These are phyloP conservation scores for Hetaerina titia DNA, from an alignment of 2,888 invertebrate species.

Conservation along the genomic window DNA sequence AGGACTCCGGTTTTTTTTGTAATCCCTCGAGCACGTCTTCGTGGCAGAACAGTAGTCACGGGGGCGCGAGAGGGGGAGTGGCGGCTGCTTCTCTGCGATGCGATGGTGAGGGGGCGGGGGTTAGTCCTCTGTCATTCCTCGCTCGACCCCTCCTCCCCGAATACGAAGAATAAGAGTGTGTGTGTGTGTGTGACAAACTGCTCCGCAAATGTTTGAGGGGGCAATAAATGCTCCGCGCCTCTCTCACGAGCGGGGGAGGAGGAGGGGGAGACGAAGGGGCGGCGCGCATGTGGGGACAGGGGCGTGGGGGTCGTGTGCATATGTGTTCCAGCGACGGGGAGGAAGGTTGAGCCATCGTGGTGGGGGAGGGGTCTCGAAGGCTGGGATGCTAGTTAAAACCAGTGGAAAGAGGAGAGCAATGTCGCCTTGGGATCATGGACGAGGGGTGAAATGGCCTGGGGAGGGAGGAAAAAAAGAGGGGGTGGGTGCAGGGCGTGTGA, in stretches of 20 bases:
- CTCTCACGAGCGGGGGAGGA: not conserved
- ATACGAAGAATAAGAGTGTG: not conserved
- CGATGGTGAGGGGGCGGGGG: not conserved
- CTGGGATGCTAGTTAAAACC: no score
- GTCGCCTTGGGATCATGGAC: constrained; percentile 49
- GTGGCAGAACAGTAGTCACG: not conserved
- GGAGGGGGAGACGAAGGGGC: not conserved
- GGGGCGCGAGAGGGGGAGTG: not conserved
- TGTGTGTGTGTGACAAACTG: constrained; percentile 15
- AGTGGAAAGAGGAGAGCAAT: constrained; percentile 1
- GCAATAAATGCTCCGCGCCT: constrained; percentile 24
- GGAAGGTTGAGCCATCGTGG: no score
- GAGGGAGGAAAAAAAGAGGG: not conserved
- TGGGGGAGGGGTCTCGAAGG: no score
- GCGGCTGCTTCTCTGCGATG: not conserved
- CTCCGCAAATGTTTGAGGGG: constrained; percentile 54
- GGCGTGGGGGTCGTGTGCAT: not conserved
- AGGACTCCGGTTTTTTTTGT: not conserved
- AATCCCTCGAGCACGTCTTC: not conserved
- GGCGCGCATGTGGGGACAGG: not conserved
- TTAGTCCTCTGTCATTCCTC: not conserved
- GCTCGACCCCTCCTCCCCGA: not conserved
- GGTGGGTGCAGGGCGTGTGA: not conserved
- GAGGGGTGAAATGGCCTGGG: not conserved
- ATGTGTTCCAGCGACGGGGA: not conserved